Conservation (phyloP, 2,888 invertebrate genomes). For the Philaethria dido region DNA sequence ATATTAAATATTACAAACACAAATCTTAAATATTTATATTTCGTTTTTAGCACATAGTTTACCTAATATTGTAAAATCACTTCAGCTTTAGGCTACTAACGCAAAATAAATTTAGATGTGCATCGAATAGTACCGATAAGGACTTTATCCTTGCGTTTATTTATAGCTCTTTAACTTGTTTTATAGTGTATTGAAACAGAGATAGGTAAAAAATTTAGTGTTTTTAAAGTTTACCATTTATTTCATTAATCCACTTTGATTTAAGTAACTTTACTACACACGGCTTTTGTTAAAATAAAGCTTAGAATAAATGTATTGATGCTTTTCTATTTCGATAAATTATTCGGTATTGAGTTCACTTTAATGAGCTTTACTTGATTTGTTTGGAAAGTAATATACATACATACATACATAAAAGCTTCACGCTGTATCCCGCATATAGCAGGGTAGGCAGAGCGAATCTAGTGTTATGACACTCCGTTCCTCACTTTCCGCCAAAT, state of each 20-base stretch:
- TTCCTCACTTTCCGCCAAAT: too few species aligned
- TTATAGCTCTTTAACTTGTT: constrained; percentile 34
- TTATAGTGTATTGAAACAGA: constrained; percentile 31
- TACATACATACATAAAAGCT: too few species aligned
- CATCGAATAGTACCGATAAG: constrained; percentile 20
- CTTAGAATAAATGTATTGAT: too few species aligned
- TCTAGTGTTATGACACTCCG: too few species aligned
- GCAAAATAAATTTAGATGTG: constrained; percentile 12
- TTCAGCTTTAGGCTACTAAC: constrained; percentile 8
- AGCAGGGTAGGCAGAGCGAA: too few species aligned
- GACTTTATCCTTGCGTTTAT: constrained; percentile 28
- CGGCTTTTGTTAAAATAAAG: background rate
- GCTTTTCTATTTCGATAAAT: too few species aligned
- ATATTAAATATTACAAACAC: too few species aligned
- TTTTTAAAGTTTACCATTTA: constrained; percentile 7
- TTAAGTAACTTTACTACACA: background rate
- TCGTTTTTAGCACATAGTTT: background rate
- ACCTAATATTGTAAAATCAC: constrained; percentile 8
- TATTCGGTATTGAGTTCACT: too few species aligned
- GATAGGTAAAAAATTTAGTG: constrained; percentile 12
- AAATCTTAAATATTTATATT: too few species aligned
- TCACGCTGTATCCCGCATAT: too few species aligned
- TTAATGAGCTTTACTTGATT: too few species aligned
- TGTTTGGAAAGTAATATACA: too few species aligned
- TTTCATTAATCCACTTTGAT: constrained; percentile 9